A percentile compares a stretch with the other conserved stretches of the same genome.
Evolutionary conservation across 1,140 invertebrate genomes (phyloP).

Genomic region (Phenacoccus solenopsis): DNA sequence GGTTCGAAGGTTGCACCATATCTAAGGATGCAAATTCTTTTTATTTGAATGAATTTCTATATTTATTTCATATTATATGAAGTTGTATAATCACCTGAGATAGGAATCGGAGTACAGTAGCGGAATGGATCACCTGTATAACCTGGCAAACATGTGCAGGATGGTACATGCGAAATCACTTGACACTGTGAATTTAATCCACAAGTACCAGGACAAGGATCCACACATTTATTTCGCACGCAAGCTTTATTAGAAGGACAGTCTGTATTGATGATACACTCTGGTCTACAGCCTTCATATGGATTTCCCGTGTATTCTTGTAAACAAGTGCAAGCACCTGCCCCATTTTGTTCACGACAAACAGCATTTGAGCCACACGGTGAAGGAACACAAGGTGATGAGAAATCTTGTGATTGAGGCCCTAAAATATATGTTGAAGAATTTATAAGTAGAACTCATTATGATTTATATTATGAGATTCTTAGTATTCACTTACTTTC

Average conservation of each 20-base stretch:
- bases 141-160: constrained; percentile 51
- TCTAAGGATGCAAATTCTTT: background rate
- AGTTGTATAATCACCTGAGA: constrained; percentile 24
- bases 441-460: constrained; percentile 27
- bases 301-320: constrained; percentile 55
- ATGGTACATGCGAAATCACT: constrained; percentile 58
- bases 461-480: constrained; percentile 7
- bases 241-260: constrained; percentile 58
- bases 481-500: constrained; percentile 19
- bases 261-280: constrained; percentile 58
- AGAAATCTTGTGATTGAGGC: background rate
- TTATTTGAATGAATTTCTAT: background rate
- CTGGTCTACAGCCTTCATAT: constrained; percentile 55
- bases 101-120: constrained; percentile 33
- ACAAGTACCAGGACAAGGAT: constrained; percentile 63
- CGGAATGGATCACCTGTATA: constrained; percentile 60
- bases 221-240: constrained; percentile 55
- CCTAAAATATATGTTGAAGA: background rate
- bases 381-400: constrained; percentile 44
- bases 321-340: constrained; percentile 49
- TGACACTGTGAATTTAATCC: constrained; percentile 57
- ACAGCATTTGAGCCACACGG: constrained; percentile 54
- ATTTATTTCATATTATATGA: background rate
- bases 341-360: constrained; percentile 49
- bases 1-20: constrained; percentile 26